Conservation (phyloP, 2,113 vertebrate genomes). For the Camelus bactrianus region DNA sequence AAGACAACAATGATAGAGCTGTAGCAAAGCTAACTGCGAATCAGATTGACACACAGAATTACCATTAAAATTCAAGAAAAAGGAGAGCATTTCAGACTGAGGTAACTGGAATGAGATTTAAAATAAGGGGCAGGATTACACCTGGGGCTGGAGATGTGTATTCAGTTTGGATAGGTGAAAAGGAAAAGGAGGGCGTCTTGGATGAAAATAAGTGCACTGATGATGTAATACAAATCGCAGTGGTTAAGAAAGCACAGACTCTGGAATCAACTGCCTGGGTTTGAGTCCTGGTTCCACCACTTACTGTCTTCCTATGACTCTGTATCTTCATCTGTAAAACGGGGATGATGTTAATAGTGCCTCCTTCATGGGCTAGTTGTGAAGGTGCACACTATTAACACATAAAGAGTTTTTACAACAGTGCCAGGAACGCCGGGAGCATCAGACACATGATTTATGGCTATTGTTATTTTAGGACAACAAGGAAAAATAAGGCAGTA, state of each 20-base stretch:
- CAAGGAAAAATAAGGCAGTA: background rate
- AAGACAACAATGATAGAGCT: background rate
- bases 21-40: background rate
- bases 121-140: background rate
- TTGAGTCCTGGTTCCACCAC: background rate
- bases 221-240: background rate
- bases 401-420: background rate
- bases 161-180: background rate
- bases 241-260: background rate
- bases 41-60: background rate
- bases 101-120: background rate
- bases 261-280: background rate
- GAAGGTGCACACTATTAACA: background rate
- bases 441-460: rapidly evolving
- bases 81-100: background rate
- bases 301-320: background rate
- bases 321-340: background rate
- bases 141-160: background rate
- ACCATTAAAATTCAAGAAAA: background rate
- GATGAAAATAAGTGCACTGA: background rate
- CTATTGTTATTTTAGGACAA: background rate
- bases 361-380: background rate
- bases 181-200: background rate
- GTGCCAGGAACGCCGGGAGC: background rate
- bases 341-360: background rate